phyloP scores from a whole-genome alignment of 2,797 vertebrate genomes.

The Poeciliopsis presidionis region DNA sequence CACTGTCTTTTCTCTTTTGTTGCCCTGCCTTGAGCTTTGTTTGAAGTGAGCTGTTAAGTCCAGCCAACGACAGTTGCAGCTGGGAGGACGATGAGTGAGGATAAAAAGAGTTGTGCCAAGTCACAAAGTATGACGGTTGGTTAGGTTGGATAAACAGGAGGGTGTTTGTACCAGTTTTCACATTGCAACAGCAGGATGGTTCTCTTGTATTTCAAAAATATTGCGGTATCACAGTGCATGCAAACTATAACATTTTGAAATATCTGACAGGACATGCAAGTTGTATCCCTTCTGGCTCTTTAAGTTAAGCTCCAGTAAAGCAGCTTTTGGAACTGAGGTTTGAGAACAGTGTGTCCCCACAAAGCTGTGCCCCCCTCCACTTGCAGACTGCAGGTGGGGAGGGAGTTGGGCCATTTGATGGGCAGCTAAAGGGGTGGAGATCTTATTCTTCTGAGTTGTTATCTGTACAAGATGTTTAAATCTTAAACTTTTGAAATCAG shows the following conservation, averaged over 20 bases:
- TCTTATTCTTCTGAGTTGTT: constrained; percentile 17
- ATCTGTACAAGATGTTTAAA: constrained; percentile 17
- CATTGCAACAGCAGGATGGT: constrained; percentile 9
- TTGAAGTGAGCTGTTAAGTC: constrained; percentile 71
- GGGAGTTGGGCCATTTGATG: constrained; percentile 49
- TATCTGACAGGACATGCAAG: constrained; percentile 41
- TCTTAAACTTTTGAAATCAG: constrained; percentile 10
- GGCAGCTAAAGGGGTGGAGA: constrained; percentile 32
- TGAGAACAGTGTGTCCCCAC: constrained; percentile 66
- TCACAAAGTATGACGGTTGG: constrained; percentile 43
- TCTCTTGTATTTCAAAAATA: constrained; percentile 6
- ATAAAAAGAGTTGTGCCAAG: constrained; percentile 44
- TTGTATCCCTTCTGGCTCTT: constrained; percentile 44
- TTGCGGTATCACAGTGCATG: constrained; percentile 20
- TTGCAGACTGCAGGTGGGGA: constrained; percentile 48
- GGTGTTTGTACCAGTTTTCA: constrained; percentile 29
- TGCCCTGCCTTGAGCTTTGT: constrained; percentile 67
- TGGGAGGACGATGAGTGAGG: constrained; percentile 63
- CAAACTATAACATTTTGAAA: constrained; percentile 13
- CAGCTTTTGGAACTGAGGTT: constrained; percentile 61
- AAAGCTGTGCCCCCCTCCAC: constrained; percentile 46
- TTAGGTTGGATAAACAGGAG: constrained; percentile 35
- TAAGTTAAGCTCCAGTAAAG: constrained; percentile 57
- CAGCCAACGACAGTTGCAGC: constrained; percentile 69
- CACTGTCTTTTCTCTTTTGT: constrained; percentile 73